Evolutionary conservation across 2,888 invertebrate species (phyloP).

Genomic region (Zonitis immaculata): DNA sequence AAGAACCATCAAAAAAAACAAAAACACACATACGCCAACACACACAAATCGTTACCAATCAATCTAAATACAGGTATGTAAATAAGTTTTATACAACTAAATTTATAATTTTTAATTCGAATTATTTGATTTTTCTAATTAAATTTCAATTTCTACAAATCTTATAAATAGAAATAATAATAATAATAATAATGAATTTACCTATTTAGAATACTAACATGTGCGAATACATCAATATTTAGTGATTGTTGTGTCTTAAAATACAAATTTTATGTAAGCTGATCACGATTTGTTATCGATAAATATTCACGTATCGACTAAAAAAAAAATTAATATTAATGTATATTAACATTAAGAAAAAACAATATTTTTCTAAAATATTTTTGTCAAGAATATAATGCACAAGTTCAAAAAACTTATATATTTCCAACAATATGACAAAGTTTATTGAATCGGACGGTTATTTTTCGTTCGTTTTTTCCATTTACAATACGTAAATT

Average conservation of each 20-base stretch:
- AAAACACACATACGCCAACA: too few species aligned
- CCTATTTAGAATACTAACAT: neutral
- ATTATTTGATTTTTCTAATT: too few species aligned
- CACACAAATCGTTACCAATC: too few species aligned
- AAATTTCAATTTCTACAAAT: neutral
- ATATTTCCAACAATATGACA: neutral
- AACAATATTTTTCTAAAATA: too few species aligned
- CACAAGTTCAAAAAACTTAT: too few species aligned
- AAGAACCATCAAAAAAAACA: neutral
- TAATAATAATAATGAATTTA: neutral
- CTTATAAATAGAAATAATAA: neutral
- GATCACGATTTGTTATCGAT: slow-evolving; percentile 1
- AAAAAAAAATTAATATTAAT: slow-evolving; percentile 1
- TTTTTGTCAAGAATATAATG: too few species aligned
- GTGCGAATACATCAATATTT: slow-evolving; percentile 1
- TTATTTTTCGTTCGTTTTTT: too few species aligned
- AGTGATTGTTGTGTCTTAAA: neutral
- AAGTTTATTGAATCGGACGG: too few species aligned
- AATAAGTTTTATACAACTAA: too few species aligned
- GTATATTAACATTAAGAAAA: neutral
- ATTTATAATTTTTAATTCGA: too few species aligned
- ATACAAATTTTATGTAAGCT: neutral
- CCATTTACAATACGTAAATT: neutral
- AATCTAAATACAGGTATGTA: too few species aligned
- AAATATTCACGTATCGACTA: neutral